These are phyloP conservation scores for Thalassarche chlororhynchos DNA, from an alignment of 2,113 vertebrate species.

Conservation along the genomic window DNA sequence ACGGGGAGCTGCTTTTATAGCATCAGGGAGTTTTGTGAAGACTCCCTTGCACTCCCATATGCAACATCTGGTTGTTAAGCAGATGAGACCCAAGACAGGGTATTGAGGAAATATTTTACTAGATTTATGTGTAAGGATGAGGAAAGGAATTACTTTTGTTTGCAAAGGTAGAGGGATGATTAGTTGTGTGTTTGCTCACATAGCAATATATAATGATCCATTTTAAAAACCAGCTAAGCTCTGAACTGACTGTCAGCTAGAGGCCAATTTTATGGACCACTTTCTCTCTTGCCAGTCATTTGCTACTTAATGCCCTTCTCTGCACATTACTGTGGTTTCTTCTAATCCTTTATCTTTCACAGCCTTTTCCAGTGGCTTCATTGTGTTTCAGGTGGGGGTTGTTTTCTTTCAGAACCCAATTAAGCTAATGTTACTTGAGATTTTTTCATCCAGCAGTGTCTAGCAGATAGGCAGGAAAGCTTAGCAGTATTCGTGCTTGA, in stretches of 20 bases:
- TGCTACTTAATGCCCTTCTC: not conserved
- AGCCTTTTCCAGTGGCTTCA: not conserved
- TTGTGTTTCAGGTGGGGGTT: not conserved
- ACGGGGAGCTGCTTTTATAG: not conserved
- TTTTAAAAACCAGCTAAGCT: not conserved
- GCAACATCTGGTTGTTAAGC: not conserved
- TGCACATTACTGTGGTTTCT: not conserved
- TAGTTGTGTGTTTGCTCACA: accelerated
- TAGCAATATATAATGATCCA: not conserved
- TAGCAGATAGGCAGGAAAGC: not conserved
- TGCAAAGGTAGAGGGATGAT: not conserved
- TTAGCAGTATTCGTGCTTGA: not conserved
- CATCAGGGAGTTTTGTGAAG: not conserved
- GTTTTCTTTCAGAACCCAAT: not conserved
- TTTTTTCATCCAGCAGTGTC: not conserved
- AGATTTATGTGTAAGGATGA: not conserved
- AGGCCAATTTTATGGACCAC: not conserved
- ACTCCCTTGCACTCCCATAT: not conserved
- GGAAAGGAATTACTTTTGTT: not conserved
- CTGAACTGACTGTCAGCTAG: not conserved
- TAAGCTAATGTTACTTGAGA: not conserved
- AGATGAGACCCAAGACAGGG: not conserved
- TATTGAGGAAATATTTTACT: not conserved
- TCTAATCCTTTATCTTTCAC: not conserved
- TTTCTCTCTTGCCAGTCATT: not conserved